Base-by-base conservation (phyloP, 1,140 invertebrate species). In the Tetramorium simillimum region DNA sequence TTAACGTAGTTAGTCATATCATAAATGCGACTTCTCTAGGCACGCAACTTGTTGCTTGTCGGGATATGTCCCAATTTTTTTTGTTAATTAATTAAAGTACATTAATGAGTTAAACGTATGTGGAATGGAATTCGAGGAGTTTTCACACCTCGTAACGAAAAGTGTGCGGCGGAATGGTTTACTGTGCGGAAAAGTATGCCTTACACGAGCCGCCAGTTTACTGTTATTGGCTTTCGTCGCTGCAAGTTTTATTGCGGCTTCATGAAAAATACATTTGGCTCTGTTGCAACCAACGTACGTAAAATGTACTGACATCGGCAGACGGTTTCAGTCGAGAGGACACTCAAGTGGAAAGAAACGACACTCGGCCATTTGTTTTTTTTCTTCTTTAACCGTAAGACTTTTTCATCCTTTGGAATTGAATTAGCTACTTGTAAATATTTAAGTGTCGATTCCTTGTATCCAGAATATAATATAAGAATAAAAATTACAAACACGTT, bases 231-330 rank as follows among this genome's bases (percentile, higher is more conserved):
- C 63, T 81, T 81, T 70, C 78, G 63, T 70, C 49, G 78, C 49
- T 81, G 78, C 78, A 65, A 56, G 70, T 87, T 77, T 70, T 81
- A 53, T 28, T 46, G 40, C 24, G 7, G 46, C 62, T 77, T 69
- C 86, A 85, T 85, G 56, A 77, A 72, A 89, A 85, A 89, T 89
- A 65, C 49, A 88, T 88, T 88, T 33, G 33, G 40, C 43, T 43
- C 21, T 18, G 24, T 78, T 70, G 56, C 80, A 76, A 37, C n/a
- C 75, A 60, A 85, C 72, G 21, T 51, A 62, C 60, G 86, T 72
- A 63, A 89, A 89, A 60, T 58, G 72, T 56, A 33, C 77, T 75
- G 33, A 33, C 21, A 60, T 6, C 40, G 37, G 81, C 77, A 70
- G n/a, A 76, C 56, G 53, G 28, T 87, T 87, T 86, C 58, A 51